phyloP scores from a whole-genome alignment of 1,140 invertebrate genomes.

The Saccostrea echinata region DNA sequence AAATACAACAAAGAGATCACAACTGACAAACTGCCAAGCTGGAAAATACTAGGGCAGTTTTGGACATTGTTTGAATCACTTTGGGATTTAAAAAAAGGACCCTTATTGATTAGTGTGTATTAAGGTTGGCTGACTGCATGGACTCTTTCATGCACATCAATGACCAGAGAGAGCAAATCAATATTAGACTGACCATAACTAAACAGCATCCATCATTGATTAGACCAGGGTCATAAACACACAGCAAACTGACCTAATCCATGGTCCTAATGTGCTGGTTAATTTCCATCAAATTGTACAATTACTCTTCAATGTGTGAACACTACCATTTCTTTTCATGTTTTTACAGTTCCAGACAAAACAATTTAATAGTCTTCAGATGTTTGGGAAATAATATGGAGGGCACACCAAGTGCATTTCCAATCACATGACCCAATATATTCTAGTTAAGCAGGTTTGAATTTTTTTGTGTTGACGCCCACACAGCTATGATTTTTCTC shows the following conservation, averaged over 20 bases:
- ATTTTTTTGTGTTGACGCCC: background rate
- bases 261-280: background rate
- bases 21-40: background rate
- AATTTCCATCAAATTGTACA: conserved; percentile 29
- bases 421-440: conserved; percentile 1
- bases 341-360: conserved; percentile 25
- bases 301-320: conserved; percentile 29
- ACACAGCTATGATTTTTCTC: background rate
- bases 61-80: background rate
- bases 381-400: background rate
- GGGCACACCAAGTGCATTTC: background rate
- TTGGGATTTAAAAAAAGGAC: background rate
- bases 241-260: conserved; percentile 11
- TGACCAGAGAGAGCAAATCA: background rate
- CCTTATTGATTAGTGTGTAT: conserved; percentile 14
- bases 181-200: conserved; percentile 21
- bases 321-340: conserved; percentile 11
- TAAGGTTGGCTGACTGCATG: background rate
- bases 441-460: background rate
- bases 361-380: background rate
- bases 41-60: background rate
- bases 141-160: background rate
- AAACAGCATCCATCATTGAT: conserved; percentile 18
- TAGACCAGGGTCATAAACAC: background rate
- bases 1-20: conserved; percentile 20